Base-by-base conservation (phyloP, 2,113 vertebrate species). In the Carassius auratus region DNA sequence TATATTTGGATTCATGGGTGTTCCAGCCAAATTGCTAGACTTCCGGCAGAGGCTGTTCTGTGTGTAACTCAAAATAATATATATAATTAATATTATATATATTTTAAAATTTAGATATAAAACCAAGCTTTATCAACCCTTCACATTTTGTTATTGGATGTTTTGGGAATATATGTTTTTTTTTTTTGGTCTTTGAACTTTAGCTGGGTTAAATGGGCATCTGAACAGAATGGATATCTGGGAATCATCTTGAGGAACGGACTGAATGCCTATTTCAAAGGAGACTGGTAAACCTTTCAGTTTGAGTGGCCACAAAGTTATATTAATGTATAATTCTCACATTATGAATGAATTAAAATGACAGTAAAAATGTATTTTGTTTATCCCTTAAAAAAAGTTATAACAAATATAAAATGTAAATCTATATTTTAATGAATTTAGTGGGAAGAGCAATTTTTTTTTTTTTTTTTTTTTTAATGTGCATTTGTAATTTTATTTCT, bases 171-270 rank as follows among this genome's bases (percentile, higher is more conserved):
- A 30, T 30, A 30, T 30, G 30, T 30, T 30, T 30, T 30, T 30
- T 30, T 2, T 30, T 76, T 14, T 79, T 14, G 90, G 57, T 55
- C 5, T 69, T 83, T 83, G 82, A 4, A 52, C 69, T 89, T 52
- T 87, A 96, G 95, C 81, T 95, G 94, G 94, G 90, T 85, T 1
- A 95, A 95, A 86, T 95, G 94, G 95, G 93, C 91, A 2, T 92
- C 92, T 15, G 95, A 96, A 85, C 93, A 95, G 86, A 96, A 95
- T 6, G 95, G 95, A 42, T 92, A 95, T 91, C 91, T 96, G 71
- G 95, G 95, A 79, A 90, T 81, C 4, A 50, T 93, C 68, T 85
- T 96, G 36, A 86, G 94, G 26, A 95, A 90, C 81, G 94, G 92
- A 21, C 85, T 96, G 88, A 92, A 95, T 81, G 93, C 90, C 9